Percentiles rank a stretch among this genome's conserved stretches.
Conservation (phyloP, 2,113 vertebrate genomes). For the Myotis davidii region DNA sequence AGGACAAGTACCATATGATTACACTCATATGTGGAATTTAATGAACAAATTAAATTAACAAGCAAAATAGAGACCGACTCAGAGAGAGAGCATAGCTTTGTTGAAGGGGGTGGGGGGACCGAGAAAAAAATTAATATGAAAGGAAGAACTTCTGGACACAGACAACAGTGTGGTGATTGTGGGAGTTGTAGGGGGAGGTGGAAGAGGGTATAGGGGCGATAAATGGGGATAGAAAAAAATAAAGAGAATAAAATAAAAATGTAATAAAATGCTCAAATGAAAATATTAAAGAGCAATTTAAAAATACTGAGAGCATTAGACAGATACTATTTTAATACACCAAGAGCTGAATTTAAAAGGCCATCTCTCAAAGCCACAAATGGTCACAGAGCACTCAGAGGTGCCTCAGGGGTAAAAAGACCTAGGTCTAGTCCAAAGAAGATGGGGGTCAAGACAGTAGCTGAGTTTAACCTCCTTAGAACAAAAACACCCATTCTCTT, state of each 20-base stretch:
- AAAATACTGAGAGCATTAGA: background rate
- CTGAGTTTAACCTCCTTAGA: background rate
- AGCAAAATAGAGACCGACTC: background rate
- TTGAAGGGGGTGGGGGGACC: background rate
- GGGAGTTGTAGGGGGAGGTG: background rate
- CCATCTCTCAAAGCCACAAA: background rate
- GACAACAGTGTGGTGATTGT: background rate
- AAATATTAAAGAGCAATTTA: constrained; percentile 29
- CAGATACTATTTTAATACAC: background rate
- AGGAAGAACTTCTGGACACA: background rate
- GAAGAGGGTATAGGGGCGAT: background rate
- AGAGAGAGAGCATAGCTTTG: background rate
- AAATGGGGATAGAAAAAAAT: background rate
- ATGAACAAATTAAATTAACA: background rate
- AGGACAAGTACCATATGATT: background rate
- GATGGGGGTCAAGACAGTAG: background rate
- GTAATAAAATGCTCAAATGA: constrained; percentile 41
- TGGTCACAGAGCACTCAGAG: background rate
- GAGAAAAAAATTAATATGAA: background rate
- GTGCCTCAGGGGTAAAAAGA: background rate
- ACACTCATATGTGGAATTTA: background rate
- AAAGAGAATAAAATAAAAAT: background rate
- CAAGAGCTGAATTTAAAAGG: constrained; percentile 22
- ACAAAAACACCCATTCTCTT: background rate
- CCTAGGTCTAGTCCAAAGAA: background rate